Evolutionary conservation across 2,888 invertebrate species (phyloP), one percentile per base, ranked within the genome.

Genomic region (Luffia ferchaultella): DNA sequence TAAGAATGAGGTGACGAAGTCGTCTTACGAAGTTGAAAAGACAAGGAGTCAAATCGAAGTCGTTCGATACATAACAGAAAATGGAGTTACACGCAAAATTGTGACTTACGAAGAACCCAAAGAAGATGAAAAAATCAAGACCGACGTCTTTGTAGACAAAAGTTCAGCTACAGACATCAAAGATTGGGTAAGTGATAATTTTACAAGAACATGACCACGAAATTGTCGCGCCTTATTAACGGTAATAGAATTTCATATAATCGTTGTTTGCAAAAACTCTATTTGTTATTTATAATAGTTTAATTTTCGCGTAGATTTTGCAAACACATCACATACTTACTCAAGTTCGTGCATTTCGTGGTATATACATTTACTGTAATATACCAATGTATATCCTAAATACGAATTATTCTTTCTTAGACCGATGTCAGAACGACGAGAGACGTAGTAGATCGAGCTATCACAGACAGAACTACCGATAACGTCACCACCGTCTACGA

Each of bases 31-130:
- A 57, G 64, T 85, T 2, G 76, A 83, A 53, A 83, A 85, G 60
- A 77, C 73, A 5, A 76, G 68, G 55, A 85, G 83, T 58, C 85
- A 85, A 68, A 68, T 85, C 48, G 85, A 85, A 65, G 83, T 85
- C 16, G 80, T 80, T 16, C 71, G 79, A 46, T 85, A 82, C 56
- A 68, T 85, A 17, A 83, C 75, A 19, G 71, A 85, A 58, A 85
- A 85, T 60, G 85, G 85, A 42, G 68, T 85, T 49, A 82, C 76
- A 1, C 76, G 68, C 16, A 85, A 83, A 64, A 71, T 76, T 60
- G 80, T 82, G 18, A 84, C 84, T 7, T 85, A 84, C 52, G 85
- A 85, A 67, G 83, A 85, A 59, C 76, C 83, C 43, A 84, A 84
- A 57, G 80, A 70, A 63, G 83, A 85, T 55, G 84, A 85, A 50